Percentiles rank a stretch among this genome's conserved stretches.
These are phyloP conservation scores for Scleropages formosus DNA, from an alignment of 2,797 vertebrate genomes.

Conservation along the genomic window DNA sequence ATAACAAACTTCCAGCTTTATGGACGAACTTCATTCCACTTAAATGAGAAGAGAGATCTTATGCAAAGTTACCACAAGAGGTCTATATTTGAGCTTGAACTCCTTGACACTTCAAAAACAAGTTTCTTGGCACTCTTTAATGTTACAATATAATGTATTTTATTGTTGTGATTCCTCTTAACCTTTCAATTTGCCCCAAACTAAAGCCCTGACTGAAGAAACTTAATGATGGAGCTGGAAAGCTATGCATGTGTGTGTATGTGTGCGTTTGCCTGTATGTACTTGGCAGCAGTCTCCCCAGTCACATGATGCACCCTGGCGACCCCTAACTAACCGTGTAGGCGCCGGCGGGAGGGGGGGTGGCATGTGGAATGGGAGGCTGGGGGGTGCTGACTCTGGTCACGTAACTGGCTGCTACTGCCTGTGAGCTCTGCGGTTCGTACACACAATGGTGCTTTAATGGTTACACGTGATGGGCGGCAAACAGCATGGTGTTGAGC, in stretches of 20 bases:
- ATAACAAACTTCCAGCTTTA: neutral
- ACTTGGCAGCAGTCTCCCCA: slow-evolving; percentile 66
- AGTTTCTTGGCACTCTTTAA: slow-evolving; percentile 32
- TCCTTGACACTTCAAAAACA: neutral
- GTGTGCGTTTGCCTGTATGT: slow-evolving; percentile 62
- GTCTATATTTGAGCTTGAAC: slow-evolving; percentile 14
- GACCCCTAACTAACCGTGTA: slow-evolving; percentile 75
- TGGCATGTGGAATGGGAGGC: slow-evolving; percentile 31
- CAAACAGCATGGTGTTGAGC: slow-evolving; percentile 49
- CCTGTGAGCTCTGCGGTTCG: slow-evolving; percentile 65
- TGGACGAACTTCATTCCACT: slow-evolving; percentile 10
- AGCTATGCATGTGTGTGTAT: slow-evolving; percentile 14
- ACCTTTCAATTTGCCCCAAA: slow-evolving; percentile 64
- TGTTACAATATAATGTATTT: slow-evolving; percentile 64
- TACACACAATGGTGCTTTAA: slow-evolving; percentile 67
- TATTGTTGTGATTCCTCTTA: slow-evolving; percentile 57
- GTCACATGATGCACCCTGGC: slow-evolving; percentile 81
- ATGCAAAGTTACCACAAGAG: slow-evolving; percentile 10
- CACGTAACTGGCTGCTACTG: slow-evolving; percentile 74
- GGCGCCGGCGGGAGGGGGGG: slow-evolving; percentile 68
- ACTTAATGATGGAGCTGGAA: slow-evolving; percentile 16
- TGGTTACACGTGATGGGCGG: slow-evolving; percentile 64
- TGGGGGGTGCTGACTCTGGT: slow-evolving; percentile 71
- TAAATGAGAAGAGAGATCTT: neutral
- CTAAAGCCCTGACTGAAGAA: slow-evolving; percentile 33